Conservation (phyloP, 1,140 invertebrate species). For the Brachionus manjavacas region DNA sequence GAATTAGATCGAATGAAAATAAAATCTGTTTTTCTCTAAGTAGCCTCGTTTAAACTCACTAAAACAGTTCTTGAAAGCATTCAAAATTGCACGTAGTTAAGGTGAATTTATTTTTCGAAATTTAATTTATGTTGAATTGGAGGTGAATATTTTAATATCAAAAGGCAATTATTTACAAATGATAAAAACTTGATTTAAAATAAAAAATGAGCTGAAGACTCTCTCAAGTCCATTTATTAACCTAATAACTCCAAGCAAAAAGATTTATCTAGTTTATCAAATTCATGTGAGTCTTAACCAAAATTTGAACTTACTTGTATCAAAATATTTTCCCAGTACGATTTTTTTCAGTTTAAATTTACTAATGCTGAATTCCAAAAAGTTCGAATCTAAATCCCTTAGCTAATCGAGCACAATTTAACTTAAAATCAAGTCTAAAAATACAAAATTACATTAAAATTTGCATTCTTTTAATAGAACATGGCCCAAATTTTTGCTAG, state of each 20-base stretch:
- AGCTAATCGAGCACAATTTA: background rate
- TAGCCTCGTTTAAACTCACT: constrained; percentile 10
- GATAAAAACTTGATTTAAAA: background rate
- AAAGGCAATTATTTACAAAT: background rate
- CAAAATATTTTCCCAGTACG: background rate
- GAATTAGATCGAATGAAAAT: background rate
- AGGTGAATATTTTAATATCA: background rate
- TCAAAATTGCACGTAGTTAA: background rate
- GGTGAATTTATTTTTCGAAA: background rate
- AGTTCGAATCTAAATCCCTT: background rate
- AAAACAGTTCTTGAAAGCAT: background rate
- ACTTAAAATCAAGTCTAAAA: background rate
- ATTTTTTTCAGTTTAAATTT: no score
- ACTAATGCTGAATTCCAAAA: background rate
- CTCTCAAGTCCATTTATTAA: background rate
- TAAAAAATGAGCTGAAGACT: background rate
- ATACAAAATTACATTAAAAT: background rate
- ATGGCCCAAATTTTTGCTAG: background rate
- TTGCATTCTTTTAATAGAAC: background rate
- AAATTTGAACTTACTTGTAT: background rate
- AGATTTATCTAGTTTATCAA: background rate
- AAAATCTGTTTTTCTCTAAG: constrained; percentile 10
- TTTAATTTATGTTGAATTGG: background rate
- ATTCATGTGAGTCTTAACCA: background rate
- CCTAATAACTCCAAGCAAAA: background rate